These are phyloP conservation scores for Argopecten irradians DNA, from an alignment of 1,140 invertebrate species.

Conservation along the genomic window DNA sequence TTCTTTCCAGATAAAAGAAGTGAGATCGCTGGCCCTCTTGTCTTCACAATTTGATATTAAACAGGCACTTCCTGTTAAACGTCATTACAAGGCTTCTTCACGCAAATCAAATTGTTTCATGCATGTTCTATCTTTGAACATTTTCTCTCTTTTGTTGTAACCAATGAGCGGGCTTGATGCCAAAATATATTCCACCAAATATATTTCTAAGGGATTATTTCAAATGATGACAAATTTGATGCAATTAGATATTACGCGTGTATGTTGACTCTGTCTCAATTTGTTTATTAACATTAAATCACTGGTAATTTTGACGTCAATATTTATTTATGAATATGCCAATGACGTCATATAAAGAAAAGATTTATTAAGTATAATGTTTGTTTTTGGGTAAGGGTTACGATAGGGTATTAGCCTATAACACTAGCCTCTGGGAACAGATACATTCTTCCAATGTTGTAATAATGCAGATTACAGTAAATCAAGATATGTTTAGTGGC, in stretches of 20 bases:
- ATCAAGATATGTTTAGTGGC: too few species aligned
- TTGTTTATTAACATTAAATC: neutral
- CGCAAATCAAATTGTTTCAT: neutral
- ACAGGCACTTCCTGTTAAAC: neutral
- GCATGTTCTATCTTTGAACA: neutral
- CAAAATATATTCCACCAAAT: neutral
- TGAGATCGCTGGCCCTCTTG: neutral
- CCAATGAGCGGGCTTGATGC: neutral
- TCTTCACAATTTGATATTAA: neutral
- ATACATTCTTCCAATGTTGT: too few species aligned
- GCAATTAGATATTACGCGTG: neutral
- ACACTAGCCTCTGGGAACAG: too few species aligned
- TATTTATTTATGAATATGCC: neutral
- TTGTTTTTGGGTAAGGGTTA: too few species aligned
- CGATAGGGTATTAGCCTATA: too few species aligned
- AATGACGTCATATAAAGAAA: neutral
- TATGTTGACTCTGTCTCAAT: neutral
- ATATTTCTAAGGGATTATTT: neutral
- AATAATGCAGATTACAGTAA: too few species aligned
- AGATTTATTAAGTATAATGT: too few species aligned
- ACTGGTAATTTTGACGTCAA: neutral
- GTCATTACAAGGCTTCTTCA: neutral
- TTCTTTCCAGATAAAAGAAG: constrained; percentile 22
- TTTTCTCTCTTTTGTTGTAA: neutral
- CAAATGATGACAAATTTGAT: neutral